Evolutionary conservation across 2,113 vertebrate species (phyloP).

Genomic region (Stomatorhinus ivindoensis): DNA sequence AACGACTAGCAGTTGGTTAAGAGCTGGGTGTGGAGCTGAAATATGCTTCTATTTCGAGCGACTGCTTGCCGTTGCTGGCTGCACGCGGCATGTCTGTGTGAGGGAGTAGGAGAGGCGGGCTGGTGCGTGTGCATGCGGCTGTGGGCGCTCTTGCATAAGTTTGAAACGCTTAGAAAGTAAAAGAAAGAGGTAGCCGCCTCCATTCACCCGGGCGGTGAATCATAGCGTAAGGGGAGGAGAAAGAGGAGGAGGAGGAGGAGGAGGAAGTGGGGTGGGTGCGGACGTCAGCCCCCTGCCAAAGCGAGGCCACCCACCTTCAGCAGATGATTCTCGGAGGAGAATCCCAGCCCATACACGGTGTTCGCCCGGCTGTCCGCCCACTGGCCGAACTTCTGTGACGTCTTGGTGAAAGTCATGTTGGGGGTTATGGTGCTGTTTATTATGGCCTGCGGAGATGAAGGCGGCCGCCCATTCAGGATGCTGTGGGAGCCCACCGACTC

Average conservation of each 20-base stretch:
- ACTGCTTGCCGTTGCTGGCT: neutral
- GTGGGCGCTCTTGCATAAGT: conserved; percentile 5
- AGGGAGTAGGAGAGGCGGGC: neutral
- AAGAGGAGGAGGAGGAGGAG: neutral
- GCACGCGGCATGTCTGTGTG: neutral
- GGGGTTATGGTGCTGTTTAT: conserved; percentile 99
- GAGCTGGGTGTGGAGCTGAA: neutral
- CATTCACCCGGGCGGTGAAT: conserved; percentile 1
- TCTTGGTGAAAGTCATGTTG: conserved; percentile 99
- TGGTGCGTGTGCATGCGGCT: neutral
- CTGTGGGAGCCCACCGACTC: neutral
- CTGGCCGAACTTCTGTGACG: conserved; percentile 97
- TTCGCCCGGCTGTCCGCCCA: conserved; percentile 98
- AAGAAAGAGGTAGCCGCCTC: conserved; percentile 1
- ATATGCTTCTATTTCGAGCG: neutral
- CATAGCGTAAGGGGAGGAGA: neutral
- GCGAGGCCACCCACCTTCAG: conserved; percentile 68
- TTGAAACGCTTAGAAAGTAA: neutral
- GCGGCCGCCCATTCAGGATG: neutral
- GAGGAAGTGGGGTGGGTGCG: neutral
- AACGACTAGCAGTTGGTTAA: neutral
- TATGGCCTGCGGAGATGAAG: conserved; percentile 72
- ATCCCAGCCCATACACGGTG: conserved; percentile 95
- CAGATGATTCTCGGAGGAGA: conserved; percentile 93
- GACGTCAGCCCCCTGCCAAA: neutral